Evolutionary conservation across 2,888 invertebrate genomes (phyloP).

Genomic region (Rosalia funebris): DNA sequence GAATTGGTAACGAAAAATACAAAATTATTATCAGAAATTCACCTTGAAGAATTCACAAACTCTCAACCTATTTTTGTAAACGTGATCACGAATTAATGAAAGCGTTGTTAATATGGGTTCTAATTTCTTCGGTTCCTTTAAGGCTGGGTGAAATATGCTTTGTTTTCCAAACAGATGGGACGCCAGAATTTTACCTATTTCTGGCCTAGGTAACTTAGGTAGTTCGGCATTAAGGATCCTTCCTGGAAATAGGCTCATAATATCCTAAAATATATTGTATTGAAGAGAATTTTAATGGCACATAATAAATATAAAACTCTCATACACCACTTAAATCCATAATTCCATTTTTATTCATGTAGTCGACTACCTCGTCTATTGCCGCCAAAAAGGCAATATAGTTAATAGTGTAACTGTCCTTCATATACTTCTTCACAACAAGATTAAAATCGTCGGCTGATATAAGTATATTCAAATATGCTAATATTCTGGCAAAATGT

Average conservation of each 20-base stretch:
- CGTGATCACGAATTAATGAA: conserved; percentile 74
- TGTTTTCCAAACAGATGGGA: conserved; percentile 67
- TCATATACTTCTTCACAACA: conserved; percentile 78
- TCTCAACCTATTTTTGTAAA: conserved; percentile 72
- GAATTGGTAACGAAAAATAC: too few species aligned
- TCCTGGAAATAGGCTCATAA: conserved; percentile 70
- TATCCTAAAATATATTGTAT: conserved; percentile 56
- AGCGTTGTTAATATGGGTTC: conserved; percentile 70
- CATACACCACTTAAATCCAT: conserved; percentile 69
- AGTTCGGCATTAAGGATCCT: conserved; percentile 74
- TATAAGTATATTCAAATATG: conserved; percentile 75
- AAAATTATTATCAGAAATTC: too few species aligned
- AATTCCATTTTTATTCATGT: conserved; percentile 67
- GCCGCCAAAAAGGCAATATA: conserved; percentile 79
- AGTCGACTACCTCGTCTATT: conserved; percentile 73
- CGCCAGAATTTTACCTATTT: conserved; percentile 68
- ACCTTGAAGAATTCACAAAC: conserved; percentile 78
- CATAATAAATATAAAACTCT: not conserved
- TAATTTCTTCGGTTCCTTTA: conserved; percentile 64
- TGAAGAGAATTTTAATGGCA: not conserved
- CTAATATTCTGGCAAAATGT: conserved; percentile 79
- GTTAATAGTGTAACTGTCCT: conserved; percentile 80
- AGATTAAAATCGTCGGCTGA: conserved; percentile 79
- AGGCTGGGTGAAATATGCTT: conserved; percentile 70
- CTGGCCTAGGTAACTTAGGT: conserved; percentile 75